Conservation (phyloP, 2,888 invertebrate species). For the Apocheima hispidaria region DNA sequence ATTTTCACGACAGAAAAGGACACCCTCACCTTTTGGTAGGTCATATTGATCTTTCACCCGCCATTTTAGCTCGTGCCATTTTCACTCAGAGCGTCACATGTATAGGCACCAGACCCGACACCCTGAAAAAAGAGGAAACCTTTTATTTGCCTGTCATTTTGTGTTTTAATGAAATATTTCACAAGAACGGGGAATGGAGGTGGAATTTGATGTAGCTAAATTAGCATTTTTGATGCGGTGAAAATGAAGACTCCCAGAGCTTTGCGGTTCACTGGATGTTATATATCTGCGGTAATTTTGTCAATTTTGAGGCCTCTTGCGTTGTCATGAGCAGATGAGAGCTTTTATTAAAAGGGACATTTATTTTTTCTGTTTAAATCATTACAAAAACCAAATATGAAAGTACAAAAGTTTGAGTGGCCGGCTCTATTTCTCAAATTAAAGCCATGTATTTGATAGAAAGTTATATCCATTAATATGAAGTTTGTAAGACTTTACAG, state of each 20-base stretch:
- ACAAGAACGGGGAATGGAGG: slow-evolving; percentile 65
- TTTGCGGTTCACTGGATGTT: slow-evolving; percentile 46
- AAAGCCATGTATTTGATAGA: too few relatives aligned
- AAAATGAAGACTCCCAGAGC: slow-evolving; percentile 59
- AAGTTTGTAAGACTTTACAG: too few relatives aligned
- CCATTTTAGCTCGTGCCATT: slow-evolving; percentile 83
- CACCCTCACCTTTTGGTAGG: slow-evolving; percentile 76
- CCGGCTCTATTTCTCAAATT: too few relatives aligned
- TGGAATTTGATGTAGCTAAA: slow-evolving; percentile 70
- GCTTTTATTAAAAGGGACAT: slow-evolving; percentile 13
- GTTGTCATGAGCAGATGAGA: slow-evolving; percentile 15
- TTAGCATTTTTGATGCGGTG: slow-evolving; percentile 75
- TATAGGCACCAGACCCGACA: slow-evolving; percentile 62
- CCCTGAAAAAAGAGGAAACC: slow-evolving; percentile 70
- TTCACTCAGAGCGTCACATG: slow-evolving; percentile 81
- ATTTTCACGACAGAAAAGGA: slow-evolving; percentile 59
- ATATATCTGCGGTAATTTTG: slow-evolving; percentile 53
- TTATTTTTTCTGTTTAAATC: slow-evolving; percentile 8
- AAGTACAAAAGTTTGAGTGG: background rate
- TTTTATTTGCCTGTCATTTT: slow-evolving; percentile 80
- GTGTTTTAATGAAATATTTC: slow-evolving; percentile 80
- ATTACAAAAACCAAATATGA: background rate
- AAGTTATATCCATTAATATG: too few relatives aligned
- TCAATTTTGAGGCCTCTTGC: slow-evolving; percentile 31
- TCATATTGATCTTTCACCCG: slow-evolving; percentile 87